Evolutionary conservation across 2,888 invertebrate species (phyloP).

Genomic region (Orchesellides sinensis): DNA sequence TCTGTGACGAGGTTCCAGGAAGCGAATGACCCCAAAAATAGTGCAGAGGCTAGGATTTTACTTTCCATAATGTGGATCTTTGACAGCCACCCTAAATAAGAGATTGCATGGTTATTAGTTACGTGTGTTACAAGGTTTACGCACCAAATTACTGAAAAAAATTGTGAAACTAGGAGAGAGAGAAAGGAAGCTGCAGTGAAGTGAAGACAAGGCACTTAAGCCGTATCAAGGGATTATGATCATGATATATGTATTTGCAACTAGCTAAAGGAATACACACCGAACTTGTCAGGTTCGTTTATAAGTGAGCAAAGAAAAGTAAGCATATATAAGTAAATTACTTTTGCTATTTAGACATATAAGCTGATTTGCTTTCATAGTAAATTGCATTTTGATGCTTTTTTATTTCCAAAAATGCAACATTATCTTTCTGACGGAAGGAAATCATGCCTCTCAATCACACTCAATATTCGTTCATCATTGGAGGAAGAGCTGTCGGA

Average conservation of each 20-base stretch:
- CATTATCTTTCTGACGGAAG: neutral
- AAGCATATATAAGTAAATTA: no score
- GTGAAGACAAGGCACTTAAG: constrained; percentile 4
- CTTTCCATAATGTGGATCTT: neutral
- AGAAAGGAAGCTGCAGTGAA: constrained; percentile 2
- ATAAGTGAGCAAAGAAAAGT: no score
- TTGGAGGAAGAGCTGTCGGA: neutral
- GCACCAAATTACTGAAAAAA: constrained; percentile 25
- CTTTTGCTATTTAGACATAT: no score
- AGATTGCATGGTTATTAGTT: neutral
- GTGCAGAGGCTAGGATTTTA: constrained; percentile 8
- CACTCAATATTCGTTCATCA: no score
- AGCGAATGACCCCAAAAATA: constrained; percentile 60
- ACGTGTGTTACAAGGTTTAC: neutral
- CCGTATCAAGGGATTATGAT: constrained; percentile 28
- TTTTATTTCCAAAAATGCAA: no score
- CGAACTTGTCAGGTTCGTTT: no score
- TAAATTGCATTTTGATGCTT: neutral
- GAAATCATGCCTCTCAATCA: neutral
- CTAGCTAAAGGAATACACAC: no score
- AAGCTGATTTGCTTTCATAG: no score
- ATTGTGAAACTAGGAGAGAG: neutral
- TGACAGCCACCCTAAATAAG: neutral
- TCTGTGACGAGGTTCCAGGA: constrained; percentile 29
- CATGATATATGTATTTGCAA: constrained; percentile 55